Conservation (phyloP, 2,797 vertebrate species). For the Ispidina lecontei region DNA sequence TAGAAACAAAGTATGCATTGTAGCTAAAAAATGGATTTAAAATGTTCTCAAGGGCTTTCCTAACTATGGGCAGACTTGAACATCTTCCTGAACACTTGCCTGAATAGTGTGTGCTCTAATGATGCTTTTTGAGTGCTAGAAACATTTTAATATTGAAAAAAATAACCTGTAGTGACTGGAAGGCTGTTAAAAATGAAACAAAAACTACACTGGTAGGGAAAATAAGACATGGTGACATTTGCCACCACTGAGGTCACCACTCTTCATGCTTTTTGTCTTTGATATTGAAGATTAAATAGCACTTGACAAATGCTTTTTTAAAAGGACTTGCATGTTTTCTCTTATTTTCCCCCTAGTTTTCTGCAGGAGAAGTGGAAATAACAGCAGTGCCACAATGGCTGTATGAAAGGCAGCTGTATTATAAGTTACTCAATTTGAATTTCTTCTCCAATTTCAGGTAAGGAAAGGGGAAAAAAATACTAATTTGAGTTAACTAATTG, state of each 20-base stretch:
- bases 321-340: neutral
- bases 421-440: conserved; percentile 46
- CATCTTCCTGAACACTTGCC: neutral
- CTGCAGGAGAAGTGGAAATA: conserved; percentile 53
- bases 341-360: conserved; percentile 34
- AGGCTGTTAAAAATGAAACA: neutral
- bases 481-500: neutral
- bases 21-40: neutral
- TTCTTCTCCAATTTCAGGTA: conserved; percentile 75
- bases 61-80: neutral
- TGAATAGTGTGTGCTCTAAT: neutral
- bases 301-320: neutral
- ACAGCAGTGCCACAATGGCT: conserved; percentile 67
- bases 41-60: neutral
- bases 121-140: neutral
- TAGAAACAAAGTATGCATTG: neutral
- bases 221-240: neutral
- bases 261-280: neutral
- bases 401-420: conserved; percentile 65
- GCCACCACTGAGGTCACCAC: neutral
- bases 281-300: neutral
- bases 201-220: neutral
- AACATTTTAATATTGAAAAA: neutral
- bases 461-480: conserved; percentile 7
- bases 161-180: neutral